Percentiles rank a stretch among this genome's conserved stretches.
These are phyloP conservation scores for Siniperca knerii DNA, from an alignment of 2,113 vertebrate genomes.

Conservation along the genomic window DNA sequence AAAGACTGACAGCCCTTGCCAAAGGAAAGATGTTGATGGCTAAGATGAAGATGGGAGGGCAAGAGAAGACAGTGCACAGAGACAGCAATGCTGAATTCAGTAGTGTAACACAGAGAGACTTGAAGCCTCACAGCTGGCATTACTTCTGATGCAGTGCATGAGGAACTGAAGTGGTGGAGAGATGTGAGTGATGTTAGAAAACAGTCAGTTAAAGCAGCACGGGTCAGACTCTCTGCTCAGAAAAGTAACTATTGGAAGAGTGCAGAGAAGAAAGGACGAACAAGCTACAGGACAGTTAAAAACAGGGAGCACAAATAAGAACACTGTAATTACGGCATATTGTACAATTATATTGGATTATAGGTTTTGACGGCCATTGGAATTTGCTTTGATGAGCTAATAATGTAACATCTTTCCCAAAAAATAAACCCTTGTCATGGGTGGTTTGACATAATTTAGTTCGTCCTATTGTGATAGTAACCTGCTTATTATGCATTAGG, in stretches of 20 bases:
- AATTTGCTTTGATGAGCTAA: conserved; percentile 6
- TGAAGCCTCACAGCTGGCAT: conserved; percentile 26
- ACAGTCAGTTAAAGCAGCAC: conserved; percentile 41
- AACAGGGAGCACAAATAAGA: conserved; percentile 59
- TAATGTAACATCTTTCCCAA: not conserved
- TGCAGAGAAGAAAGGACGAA: conserved; percentile 53
- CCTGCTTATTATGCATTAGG: not conserved
- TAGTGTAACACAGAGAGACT: conserved; percentile 9
- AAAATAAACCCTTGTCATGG: conserved; percentile 4
- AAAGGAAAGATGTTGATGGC: conserved; percentile 64
- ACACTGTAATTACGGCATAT: not conserved
- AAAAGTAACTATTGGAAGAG: conserved; percentile 52
- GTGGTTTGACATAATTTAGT: not conserved
- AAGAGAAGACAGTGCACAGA: conserved; percentile 33
- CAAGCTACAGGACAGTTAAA: not conserved
- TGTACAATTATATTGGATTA: not conserved
- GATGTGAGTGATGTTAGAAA: conserved; percentile 57
- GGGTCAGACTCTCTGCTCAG: conserved; percentile 15
- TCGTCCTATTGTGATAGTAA: not conserved
- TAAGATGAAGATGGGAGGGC: conserved; percentile 63
- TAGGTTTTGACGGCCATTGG: conserved; percentile 41
- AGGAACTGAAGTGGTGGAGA: conserved; percentile 37
- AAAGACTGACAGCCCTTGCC: conserved; percentile 81
- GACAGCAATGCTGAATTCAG: conserved; percentile 30
- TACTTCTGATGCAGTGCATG: conserved; percentile 26